Evolutionary conservation across 2,113 vertebrate genomes (phyloP), one percentile per base, ranked within the genome.

Genomic region (Leptodactylus fuscus): DNA sequence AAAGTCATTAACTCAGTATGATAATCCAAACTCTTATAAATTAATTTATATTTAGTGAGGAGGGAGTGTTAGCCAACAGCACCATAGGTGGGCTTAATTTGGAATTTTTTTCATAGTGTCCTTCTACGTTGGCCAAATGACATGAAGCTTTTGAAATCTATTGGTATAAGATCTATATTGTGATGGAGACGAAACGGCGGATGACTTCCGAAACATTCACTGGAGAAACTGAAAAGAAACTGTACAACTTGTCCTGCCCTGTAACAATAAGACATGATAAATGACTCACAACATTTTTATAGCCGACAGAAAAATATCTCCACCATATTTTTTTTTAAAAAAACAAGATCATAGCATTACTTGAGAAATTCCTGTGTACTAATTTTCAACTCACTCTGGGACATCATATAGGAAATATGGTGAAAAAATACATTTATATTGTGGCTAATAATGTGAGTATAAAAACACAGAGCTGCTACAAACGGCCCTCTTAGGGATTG

Each of bases 351-450:
- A 90, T 70, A 85, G 77, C 81, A 87, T 89, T 89, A 89, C 90
- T 88, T 89, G 87, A 88, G 88, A 89, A 85, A 89, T 89, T 89
- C 88, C 85, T 87, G 75, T 88, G 87, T 83, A 89, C 87, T 90
- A 90, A 90, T 90, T 91, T 91, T 90, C 88, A 88, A 91, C 90
- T 89, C 90, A 90, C 90, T 88, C 62, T 90, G 89, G 88, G 81
- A 82, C 85, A 91, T 90, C 88, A 87, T 89, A 89, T 86, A 82
- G 82, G 88, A 91, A 91, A 86, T 58, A 90, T 53, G 81, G 87
- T 82, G 83, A 89, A 90, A 87, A 91, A 90, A 48, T 22, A 10
- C 32, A 88, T 90, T 90, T 89, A 87, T 87, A 90, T 88, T 86
- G 84, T 82, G 87, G 83, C 88, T 89, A 89, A 88, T 87, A 88